Percentiles rank a stretch among this genome's conserved stretches.
Evolutionary conservation across 2,113 vertebrate genomes (phyloP).

Genomic region (Gallinago undulata): DNA sequence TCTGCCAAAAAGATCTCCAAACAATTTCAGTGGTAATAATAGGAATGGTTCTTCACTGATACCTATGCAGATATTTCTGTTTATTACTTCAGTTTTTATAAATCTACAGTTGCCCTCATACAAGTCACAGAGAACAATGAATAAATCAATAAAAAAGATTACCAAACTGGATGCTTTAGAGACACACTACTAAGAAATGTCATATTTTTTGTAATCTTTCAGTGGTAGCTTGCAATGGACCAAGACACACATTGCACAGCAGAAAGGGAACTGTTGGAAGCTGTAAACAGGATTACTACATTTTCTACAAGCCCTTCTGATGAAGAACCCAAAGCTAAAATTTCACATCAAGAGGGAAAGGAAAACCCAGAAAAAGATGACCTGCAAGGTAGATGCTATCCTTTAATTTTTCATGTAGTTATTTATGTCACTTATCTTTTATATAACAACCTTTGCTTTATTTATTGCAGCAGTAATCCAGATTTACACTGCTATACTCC

Average conservation of each 20-base stretch:
- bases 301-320: background rate
- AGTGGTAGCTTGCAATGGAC: slow-evolving; percentile 39
- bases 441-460: background rate
- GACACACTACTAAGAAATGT: background rate
- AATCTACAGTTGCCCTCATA: background rate
- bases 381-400: background rate
- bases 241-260: background rate
- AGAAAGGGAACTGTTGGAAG: background rate
- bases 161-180: background rate
- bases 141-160: background rate
- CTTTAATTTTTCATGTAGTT: background rate
- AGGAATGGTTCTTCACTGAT: background rate
- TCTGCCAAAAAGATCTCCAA: background rate
- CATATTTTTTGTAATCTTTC: background rate
- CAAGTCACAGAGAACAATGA: background rate
- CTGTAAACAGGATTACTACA: background rate
- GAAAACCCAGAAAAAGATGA: background rate
- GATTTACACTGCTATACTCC: background rate
- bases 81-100: background rate
- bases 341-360: background rate
- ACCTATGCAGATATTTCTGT: background rate
- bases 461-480: background rate
- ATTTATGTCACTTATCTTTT: background rate
- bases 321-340: slow-evolving; percentile 4
- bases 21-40: background rate